Evolutionary conservation across 2,113 vertebrate genomes (phyloP).

Genomic region (Gavia stellata): DNA sequence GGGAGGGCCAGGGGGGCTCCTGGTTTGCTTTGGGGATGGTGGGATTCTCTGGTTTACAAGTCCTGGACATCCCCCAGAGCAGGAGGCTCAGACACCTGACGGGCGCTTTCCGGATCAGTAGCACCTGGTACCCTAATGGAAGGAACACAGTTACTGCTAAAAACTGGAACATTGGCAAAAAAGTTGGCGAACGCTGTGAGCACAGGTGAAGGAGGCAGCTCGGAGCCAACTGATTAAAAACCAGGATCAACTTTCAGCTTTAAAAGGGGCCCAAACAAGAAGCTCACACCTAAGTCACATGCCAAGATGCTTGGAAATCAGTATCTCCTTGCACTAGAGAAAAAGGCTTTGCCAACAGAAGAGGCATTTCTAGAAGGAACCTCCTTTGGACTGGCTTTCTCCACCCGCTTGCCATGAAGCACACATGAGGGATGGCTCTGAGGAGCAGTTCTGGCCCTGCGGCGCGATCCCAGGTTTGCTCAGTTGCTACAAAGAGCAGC

Average conservation of each 20-base stretch:
- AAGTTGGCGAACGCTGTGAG: background rate
- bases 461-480: background rate
- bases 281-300: background rate
- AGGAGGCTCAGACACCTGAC: background rate
- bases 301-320: background rate
- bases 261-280: background rate
- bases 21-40: background rate
- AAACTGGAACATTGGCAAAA: background rate
- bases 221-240: rapidly evolving
- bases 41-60: background rate
- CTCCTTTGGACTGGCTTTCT: background rate
- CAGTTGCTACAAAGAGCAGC: background rate
- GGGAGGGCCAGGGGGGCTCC: background rate
- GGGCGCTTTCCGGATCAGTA: background rate
- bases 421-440: background rate
- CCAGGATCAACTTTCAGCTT: background rate
- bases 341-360: background rate
- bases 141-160: background rate
- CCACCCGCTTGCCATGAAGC: background rate
- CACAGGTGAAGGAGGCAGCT: background rate
- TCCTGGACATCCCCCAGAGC: background rate
- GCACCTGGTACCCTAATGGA: background rate
- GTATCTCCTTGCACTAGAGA: background rate
- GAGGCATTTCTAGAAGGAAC: background rate
- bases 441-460: background rate